Conservation (phyloP, 1,140 invertebrate genomes). For the Zaprionus gabonicus region DNA sequence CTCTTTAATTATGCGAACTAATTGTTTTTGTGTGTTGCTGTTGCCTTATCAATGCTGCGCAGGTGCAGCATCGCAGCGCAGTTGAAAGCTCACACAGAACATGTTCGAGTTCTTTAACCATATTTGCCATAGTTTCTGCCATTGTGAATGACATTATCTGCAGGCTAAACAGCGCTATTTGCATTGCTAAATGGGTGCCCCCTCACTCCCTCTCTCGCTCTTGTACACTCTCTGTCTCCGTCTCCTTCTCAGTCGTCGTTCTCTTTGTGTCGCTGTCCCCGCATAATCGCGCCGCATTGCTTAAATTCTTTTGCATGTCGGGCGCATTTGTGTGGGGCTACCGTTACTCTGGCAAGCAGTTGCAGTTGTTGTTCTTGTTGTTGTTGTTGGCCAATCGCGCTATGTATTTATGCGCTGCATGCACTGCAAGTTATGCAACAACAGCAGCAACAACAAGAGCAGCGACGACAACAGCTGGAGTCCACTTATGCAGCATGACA, state of each 20-base stretch:
- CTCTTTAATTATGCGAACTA: slow-evolving; percentile 44
- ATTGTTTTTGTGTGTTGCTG: slow-evolving; percentile 44
- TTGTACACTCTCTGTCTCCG: too few relatives aligned
- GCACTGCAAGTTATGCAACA: slow-evolving; percentile 80
- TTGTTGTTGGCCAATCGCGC: slow-evolving; percentile 45
- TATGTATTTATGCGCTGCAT: slow-evolving; percentile 78
- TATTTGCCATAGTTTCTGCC: slow-evolving; percentile 64
- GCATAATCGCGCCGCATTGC: slow-evolving; percentile 61
- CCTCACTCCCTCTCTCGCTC: slow-evolving; percentile 11
- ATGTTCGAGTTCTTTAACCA: slow-evolving; percentile 62
- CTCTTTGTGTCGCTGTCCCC: slow-evolving; percentile 16
- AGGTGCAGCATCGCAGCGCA: slow-evolving; percentile 27
- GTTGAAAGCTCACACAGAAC: slow-evolving; percentile 47
- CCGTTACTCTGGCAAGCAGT: slow-evolving; percentile 56
- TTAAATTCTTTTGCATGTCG: slow-evolving; percentile 78
- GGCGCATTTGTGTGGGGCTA: slow-evolving; percentile 75
- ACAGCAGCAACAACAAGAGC: slow-evolving; percentile 35
- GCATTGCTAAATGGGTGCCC: slow-evolving; percentile 73
- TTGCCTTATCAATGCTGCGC: slow-evolving; percentile 51
- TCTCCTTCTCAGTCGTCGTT: background rate
- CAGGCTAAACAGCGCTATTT: slow-evolving; percentile 75
- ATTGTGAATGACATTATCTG: slow-evolving; percentile 80
- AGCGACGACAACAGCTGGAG: slow-evolving; percentile 38
- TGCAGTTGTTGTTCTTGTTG: slow-evolving; percentile 8
- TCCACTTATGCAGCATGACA: slow-evolving; percentile 61